phyloP scores from a whole-genome alignment of 2,888 invertebrate genomes.

The Xestia xanthographa region DNA sequence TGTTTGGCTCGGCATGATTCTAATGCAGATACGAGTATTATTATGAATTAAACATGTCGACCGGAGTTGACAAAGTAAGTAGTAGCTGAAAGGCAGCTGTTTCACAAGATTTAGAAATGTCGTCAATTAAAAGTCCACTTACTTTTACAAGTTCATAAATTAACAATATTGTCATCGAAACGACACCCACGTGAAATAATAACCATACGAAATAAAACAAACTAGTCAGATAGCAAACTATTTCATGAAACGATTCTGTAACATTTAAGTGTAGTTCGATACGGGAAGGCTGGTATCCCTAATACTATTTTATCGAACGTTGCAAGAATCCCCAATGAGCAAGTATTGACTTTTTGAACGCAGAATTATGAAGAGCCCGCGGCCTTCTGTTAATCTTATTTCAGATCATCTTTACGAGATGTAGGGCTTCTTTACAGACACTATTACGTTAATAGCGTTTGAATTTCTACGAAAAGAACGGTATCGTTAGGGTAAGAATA shows the following conservation, averaged over 20 bases:
- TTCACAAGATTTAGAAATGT: neutral
- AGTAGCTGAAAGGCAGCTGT: neutral
- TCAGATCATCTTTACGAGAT: constrained; percentile 51
- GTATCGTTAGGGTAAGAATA: neutral
- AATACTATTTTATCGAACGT: constrained; percentile 57
- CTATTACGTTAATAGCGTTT: constrained; percentile 19
- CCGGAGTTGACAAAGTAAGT: neutral
- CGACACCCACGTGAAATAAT: neutral
- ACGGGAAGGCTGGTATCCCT: constrained; percentile 44
- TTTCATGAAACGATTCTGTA: constrained; percentile 47
- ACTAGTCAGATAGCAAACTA: constrained; percentile 32
- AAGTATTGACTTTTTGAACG: constrained; percentile 58
- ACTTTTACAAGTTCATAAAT: neutral
- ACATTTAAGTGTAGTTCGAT: constrained; percentile 46
- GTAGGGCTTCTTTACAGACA: constrained; percentile 17
- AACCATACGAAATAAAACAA: constrained; percentile 22
- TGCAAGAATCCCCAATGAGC: constrained; percentile 57
- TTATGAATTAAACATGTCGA: neutral
- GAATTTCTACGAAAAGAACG: constrained; percentile 21
- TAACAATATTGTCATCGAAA: neutral
- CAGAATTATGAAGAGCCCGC: constrained; percentile 56
- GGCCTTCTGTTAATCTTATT: constrained; percentile 55
- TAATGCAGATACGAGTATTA: neutral
- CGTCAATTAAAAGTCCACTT: neutral
- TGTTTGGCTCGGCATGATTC: neutral